Percentiles rank a stretch among this genome's conserved stretches.
These are phyloP conservation scores for Pachyramphus minor DNA, from an alignment of 2,113 vertebrate species.

Conservation along the genomic window DNA sequence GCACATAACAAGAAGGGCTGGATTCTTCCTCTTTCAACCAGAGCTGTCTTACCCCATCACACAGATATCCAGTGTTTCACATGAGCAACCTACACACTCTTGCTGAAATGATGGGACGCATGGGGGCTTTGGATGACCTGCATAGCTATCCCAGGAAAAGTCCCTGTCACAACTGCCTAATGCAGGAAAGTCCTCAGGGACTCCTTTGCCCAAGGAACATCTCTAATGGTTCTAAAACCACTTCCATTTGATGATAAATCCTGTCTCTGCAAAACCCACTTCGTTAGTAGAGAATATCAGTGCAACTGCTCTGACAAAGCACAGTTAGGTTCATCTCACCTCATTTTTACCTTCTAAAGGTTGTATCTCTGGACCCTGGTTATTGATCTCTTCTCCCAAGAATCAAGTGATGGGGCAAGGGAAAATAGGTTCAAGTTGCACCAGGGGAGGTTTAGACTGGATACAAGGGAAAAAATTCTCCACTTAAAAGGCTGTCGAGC, in stretches of 20 bases:
- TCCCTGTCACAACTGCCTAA: neutral
- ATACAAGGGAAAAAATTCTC: neutral
- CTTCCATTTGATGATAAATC: neutral
- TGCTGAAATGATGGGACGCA: neutral
- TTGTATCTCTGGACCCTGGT: neutral
- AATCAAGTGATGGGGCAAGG: neutral
- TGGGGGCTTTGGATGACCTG: neutral
- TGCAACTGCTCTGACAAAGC: neutral
- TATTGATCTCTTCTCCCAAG: neutral
- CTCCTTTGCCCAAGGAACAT: neutral
- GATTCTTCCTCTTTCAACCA: neutral
- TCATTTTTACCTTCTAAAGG: neutral
- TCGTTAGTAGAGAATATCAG: neutral
- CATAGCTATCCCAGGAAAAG: neutral
- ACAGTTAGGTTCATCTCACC: accelerated
- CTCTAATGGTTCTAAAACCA: neutral
- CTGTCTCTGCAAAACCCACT: neutral
- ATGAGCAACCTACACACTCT: accelerated
- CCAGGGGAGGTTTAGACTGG: neutral
- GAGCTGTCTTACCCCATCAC: neutral
- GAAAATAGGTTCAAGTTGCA: neutral
- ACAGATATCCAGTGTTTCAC: accelerated
- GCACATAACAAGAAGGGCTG: neutral
- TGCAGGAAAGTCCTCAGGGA: neutral
- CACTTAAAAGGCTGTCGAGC: neutral